Base-by-base conservation (phyloP, 2,797 vertebrate species). In the Buceros bicornis region DNA sequence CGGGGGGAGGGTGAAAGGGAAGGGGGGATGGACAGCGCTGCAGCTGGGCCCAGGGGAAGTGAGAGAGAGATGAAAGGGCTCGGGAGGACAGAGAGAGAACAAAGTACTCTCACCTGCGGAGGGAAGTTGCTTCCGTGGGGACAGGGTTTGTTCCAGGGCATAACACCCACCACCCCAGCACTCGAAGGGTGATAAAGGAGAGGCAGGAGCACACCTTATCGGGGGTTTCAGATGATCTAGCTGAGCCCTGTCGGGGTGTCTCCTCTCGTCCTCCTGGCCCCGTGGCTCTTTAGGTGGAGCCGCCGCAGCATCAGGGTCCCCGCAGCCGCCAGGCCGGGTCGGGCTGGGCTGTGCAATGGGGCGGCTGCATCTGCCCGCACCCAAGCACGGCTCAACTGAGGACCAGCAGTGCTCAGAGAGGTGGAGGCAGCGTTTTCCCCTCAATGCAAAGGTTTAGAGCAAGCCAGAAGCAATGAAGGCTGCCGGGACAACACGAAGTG, bases 401-500 rank as follows among this genome's bases (percentile, higher is more conserved):
- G 5, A 0, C 35, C 65, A 4, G 53, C 17, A 0, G 28, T 3
- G 60, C 15, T 53, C 31, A 11, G 31, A 24, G 26, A 15, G 2
- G 18, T 20, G 37, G 25, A 17, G 40, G 26, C 5, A 37, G 26
- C n/a, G 3, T 22, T 13, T 40, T 7, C 19, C 5, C 3, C 7
- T 72, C 14, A 3, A 2, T 45, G 19, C 51, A 2, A 16, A 37
- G 25, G 7, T 25, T 67, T 10, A 25, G 19, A 62, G 24, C n/a
- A 26, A 31, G n/a, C 5, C 28, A 20, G 50, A 51, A 24, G 19
- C 26, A 15, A 2, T 0, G 1, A 2, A 16, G 11, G 48, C 42
- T 72, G 45, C 33, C 2, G 5, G 18, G 6, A 6, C 8, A 56
- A 1, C 5, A 0, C 0, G 5, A 6, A 4, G 15, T 0, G 13